Evolutionary conservation across 2,888 invertebrate species (phyloP).

Genomic region (Zeuzera pyrina): DNA sequence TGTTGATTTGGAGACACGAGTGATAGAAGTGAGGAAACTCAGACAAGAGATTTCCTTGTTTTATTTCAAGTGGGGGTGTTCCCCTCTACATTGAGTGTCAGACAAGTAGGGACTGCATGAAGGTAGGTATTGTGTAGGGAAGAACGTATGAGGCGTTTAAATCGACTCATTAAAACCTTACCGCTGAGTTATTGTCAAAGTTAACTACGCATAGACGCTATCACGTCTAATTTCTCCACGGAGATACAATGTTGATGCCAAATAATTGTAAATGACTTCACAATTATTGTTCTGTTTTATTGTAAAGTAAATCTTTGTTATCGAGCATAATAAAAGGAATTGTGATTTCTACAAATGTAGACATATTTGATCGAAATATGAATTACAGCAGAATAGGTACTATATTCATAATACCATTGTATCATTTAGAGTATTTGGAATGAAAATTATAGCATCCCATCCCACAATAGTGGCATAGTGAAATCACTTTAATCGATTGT

Average conservation of each 20-base stretch:
- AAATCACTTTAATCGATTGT: slow-evolving; percentile 46
- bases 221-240: slow-evolving; percentile 32
- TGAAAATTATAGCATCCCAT: too few relatives aligned
- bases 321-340: too few relatives aligned
- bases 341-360: too few relatives aligned
- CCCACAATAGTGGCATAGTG: slow-evolving; percentile 22
- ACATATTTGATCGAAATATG: too few relatives aligned
- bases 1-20: slow-evolving; percentile 8
- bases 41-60: slow-evolving; percentile 52
- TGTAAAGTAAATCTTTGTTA: too few relatives aligned
- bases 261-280: too few relatives aligned
- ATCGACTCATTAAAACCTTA: slow-evolving; percentile 45
- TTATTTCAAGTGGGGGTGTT: slow-evolving; percentile 51
- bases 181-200: slow-evolving; percentile 41
- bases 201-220: slow-evolving; percentile 30
- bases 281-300: too few relatives aligned
- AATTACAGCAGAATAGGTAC: too few relatives aligned
- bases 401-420: too few relatives aligned
- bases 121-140: slow-evolving; percentile 41
- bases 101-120: slow-evolving; percentile 36
- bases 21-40: slow-evolving; percentile 44
- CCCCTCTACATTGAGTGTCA: slow-evolving; percentile 43
- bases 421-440: too few relatives aligned
- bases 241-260: slow-evolving; percentile 14
- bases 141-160: slow-evolving; percentile 45